phyloP scores from a whole-genome alignment of 1,140 invertebrate genomes.

The Diploscapter pachys region DNA sequence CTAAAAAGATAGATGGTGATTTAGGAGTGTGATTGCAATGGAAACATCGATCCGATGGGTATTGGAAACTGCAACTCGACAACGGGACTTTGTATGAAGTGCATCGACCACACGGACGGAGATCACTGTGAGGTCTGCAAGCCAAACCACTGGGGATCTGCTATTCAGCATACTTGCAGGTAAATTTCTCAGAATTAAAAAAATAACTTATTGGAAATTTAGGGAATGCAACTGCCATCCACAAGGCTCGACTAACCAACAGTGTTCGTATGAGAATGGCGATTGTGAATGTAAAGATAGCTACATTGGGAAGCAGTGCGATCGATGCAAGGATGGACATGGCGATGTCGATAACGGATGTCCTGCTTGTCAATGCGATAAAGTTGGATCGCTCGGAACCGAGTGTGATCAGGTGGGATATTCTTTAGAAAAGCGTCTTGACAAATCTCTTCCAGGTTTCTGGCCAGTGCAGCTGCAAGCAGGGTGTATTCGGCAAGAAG shows the following conservation, averaged over 20 bases:
- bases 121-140: slow-evolving; percentile 73
- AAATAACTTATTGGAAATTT: too few species aligned
- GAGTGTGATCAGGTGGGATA: slow-evolving; percentile 53
- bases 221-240: slow-evolving; percentile 65
- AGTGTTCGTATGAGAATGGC: slow-evolving; percentile 80
- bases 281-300: slow-evolving; percentile 80
- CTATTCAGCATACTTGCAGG: slow-evolving; percentile 70
- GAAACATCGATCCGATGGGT: slow-evolving; percentile 65
- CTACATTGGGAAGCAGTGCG: slow-evolving; percentile 79
- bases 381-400: slow-evolving; percentile 57
- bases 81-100: slow-evolving; percentile 79
- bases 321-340: slow-evolving; percentile 72
- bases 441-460: slow-evolving; percentile 37
- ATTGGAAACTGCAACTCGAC: slow-evolving; percentile 61
- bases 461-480: slow-evolving; percentile 66
- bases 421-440: too few species aligned
- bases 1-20: too few species aligned
- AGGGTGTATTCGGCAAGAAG: slow-evolving; percentile 63
- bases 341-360: slow-evolving; percentile 64
- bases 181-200: too few species aligned
- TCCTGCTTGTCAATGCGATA: slow-evolving; percentile 52
- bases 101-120: slow-evolving; percentile 77
- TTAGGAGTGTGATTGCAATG: slow-evolving; percentile 72
- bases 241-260: slow-evolving; percentile 69
- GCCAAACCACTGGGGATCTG: slow-evolving; percentile 75